These are phyloP conservation scores for Synanthedon formicaeformis DNA, from an alignment of 2,888 invertebrate species.

Conservation along the genomic window DNA sequence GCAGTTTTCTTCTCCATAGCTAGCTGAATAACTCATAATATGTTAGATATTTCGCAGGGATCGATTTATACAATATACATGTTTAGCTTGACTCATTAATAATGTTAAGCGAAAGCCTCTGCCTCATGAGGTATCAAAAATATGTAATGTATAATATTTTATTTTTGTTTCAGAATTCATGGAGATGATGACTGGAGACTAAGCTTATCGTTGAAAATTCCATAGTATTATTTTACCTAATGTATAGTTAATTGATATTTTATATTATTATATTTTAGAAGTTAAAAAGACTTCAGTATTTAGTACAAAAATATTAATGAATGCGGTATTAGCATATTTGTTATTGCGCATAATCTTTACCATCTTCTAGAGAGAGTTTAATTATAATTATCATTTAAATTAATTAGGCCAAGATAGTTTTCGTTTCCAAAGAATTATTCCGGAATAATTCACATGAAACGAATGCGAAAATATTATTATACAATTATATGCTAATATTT, in stretches of 20 bases:
- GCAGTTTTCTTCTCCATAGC: too few relatives aligned
- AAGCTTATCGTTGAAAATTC: slow-evolving; percentile 35
- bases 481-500: slow-evolving; percentile 54
- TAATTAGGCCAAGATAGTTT: slow-evolving; percentile 24
- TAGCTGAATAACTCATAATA: too few relatives aligned
- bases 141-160: neutral
- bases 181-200: slow-evolving; percentile 96
- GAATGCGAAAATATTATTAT: slow-evolving; percentile 14
- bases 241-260: slow-evolving; percentile 42
- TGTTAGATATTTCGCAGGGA: too few relatives aligned
- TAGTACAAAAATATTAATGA: slow-evolving; percentile 45
- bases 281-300: slow-evolving; percentile 38
- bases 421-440: slow-evolving; percentile 53
- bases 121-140: too few relatives aligned
- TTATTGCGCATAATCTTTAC: slow-evolving; percentile 11
- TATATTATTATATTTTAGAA: slow-evolving; percentile 33
- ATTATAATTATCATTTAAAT: slow-evolving; percentile 14
- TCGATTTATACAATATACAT: too few relatives aligned
- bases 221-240: slow-evolving; percentile 29
- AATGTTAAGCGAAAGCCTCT: too few relatives aligned
- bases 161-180: slow-evolving; percentile 81
- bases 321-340: slow-evolving; percentile 60
- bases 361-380: slow-evolving; percentile 56
- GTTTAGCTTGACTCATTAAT: too few relatives aligned
- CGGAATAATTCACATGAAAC: slow-evolving; percentile 54